Evolutionary conservation across 2,113 vertebrate species (phyloP).

Genomic region (Oplegnathus fasciatus): DNA sequence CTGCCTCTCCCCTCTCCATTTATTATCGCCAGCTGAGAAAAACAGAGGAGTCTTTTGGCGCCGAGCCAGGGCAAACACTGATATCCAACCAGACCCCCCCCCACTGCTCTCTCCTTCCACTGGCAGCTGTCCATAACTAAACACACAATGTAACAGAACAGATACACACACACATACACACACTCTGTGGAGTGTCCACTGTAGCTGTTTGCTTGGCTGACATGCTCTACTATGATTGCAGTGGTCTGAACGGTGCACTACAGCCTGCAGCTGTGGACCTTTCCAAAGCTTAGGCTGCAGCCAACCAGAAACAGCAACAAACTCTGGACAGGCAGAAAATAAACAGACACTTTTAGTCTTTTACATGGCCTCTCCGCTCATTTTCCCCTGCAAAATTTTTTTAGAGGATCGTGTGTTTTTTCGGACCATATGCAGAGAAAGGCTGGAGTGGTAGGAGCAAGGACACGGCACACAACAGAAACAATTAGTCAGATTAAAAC

Average conservation of each 20-base stretch:
- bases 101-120: constrained; percentile 55
- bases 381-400: constrained; percentile 8
- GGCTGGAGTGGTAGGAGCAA: too few species aligned
- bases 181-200: constrained; percentile 64
- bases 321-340: constrained; percentile 60
- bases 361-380: constrained; percentile 22
- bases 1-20: constrained; percentile 46
- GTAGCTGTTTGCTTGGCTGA: constrained; percentile 71
- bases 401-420: constrained; percentile 22
- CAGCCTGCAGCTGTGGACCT: constrained; percentile 75
- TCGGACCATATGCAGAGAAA: constrained; percentile 15
- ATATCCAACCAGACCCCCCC: constrained; percentile 64
- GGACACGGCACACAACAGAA: neutral
- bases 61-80: constrained; percentile 76
- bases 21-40: constrained; percentile 74
- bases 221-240: constrained; percentile 71
- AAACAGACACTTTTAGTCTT: constrained; percentile 62
- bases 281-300: constrained; percentile 59
- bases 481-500: neutral
- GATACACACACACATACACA: constrained; percentile 48
- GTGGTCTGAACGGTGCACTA: constrained; percentile 61
- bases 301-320: constrained; percentile 69
- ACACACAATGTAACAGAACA: constrained; percentile 71
- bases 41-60: constrained; percentile 72
- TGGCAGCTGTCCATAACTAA: constrained; percentile 80